Evolutionary conservation across 2,888 invertebrate genomes (phyloP).

Genomic region (Scaeva pyrastri): DNA sequence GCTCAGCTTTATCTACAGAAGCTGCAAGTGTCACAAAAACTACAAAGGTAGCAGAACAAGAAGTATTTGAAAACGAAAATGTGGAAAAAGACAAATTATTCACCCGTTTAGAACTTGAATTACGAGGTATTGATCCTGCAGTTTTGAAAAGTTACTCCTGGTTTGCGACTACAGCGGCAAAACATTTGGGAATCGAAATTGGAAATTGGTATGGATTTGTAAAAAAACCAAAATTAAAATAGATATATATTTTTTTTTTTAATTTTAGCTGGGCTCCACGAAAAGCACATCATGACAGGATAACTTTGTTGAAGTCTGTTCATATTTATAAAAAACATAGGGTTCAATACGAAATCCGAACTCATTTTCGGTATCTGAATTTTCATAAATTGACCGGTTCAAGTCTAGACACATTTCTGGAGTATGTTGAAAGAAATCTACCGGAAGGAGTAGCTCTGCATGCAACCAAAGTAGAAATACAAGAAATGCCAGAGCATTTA

Average conservation of each 20-base stretch:
- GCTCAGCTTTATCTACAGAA: background rate
- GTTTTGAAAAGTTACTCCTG: conserved; percentile 94
- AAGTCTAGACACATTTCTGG: conserved; percentile 97
- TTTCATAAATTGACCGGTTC: conserved; percentile 95
- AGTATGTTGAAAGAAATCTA: conserved; percentile 97
- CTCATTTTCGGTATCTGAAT: conserved; percentile 94
- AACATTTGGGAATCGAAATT: conserved; percentile 91
- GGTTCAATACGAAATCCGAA: conserved; percentile 97
- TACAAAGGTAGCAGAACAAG: background rate
- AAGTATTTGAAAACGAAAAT: background rate
- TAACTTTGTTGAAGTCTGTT: conserved; percentile 93
- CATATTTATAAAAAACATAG: conserved; percentile 96
- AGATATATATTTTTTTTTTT: conserved; percentile 34
- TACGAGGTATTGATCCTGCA: conserved; percentile 93
- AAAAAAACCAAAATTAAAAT: no score
- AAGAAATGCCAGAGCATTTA: conserved; percentile 86
- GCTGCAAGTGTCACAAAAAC: background rate
- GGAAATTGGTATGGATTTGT: conserved; percentile 86
- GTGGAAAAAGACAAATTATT: conserved; percentile 89
- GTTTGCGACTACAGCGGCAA: conserved; percentile 92
- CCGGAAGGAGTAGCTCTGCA: conserved; percentile 99
- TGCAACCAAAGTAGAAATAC: conserved; percentile 90
- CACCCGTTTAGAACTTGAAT: conserved; percentile 92
- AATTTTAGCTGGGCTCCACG: conserved; percentile 89
- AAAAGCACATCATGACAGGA: conserved; percentile 90